Evolutionary conservation across 1,140 invertebrate genomes (phyloP).

Genomic region (Helicorthomorpha holstii): DNA sequence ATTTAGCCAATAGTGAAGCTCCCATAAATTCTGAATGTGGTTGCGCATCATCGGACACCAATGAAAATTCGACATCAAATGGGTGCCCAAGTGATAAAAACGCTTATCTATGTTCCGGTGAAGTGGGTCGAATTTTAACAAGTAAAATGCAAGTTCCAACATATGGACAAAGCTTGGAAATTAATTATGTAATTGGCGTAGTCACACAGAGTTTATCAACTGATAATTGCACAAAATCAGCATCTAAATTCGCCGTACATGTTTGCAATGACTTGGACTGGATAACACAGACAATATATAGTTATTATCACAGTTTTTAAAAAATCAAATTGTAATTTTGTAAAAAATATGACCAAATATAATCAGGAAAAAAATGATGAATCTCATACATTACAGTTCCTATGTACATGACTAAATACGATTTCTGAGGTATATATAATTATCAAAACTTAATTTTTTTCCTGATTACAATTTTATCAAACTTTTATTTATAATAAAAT

Average conservation of each 20-base stretch:
- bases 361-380: too few species aligned
- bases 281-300: too few species aligned
- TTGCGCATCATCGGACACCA: not conserved
- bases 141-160: not conserved
- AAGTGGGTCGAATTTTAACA: not conserved
- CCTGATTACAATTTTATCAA: too few species aligned
- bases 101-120: not conserved
- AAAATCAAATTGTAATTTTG: too few species aligned
- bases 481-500: too few species aligned
- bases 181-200: not conserved
- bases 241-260: not conserved
- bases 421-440: too few species aligned
- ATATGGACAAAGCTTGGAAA: not conserved
- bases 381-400: too few species aligned
- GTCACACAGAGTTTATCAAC: not conserved
- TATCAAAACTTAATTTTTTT: too few species aligned
- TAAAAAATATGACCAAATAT: too few species aligned
- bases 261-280: not conserved
- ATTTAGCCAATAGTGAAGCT: not conserved
- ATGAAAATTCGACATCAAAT: not conserved
- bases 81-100: not conserved
- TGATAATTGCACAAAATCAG: not conserved
- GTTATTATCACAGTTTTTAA: too few species aligned
- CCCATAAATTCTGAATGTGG: not conserved
- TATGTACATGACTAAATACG: too few species aligned